phyloP scores from a whole-genome alignment of 2,888 invertebrate genomes.

The Trichacis sp. region DNA sequence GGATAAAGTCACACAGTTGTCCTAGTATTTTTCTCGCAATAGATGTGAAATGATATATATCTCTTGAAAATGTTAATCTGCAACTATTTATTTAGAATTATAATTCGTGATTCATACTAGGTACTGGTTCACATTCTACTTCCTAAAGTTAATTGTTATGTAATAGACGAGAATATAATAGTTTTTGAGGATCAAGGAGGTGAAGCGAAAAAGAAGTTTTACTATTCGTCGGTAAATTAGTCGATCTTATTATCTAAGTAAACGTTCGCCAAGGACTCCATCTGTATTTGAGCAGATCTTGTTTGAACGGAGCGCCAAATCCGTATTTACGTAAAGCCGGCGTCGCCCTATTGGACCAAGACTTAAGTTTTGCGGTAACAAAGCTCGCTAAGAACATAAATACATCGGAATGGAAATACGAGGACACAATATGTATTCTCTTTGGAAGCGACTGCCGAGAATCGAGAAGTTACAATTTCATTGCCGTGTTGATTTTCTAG shows the following conservation, averaged over 20 bases:
- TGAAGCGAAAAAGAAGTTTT: no score
- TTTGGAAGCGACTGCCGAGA: not conserved
- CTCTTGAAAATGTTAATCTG: no score
- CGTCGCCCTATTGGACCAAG: slow-evolving; percentile 54
- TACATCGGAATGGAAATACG: slow-evolving; percentile 47
- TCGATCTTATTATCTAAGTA: slow-evolving; percentile 64
- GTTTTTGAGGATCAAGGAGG: no score
- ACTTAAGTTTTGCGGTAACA: slow-evolving; percentile 54
- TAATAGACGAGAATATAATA: no score
- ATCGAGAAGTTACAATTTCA: not conserved
- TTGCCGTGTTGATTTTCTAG: not conserved
- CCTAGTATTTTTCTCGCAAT: no score
- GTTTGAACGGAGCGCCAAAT: slow-evolving; percentile 67
- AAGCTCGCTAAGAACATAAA: slow-evolving; percentile 59
- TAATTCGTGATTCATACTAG: no score
- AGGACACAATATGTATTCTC: slow-evolving; percentile 26
- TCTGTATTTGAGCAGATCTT: slow-evolving; percentile 67
- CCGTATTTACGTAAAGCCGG: slow-evolving; percentile 66
- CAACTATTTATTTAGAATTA: no score
- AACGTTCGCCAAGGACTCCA: slow-evolving; percentile 63
- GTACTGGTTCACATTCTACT: no score
- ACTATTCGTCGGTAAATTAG: slow-evolving; percentile 59
- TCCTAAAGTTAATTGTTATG: no score
- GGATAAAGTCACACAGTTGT: no score
- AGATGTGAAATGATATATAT: no score